Percentiles rank a stretch among this genome's conserved stretches.
Evolutionary conservation across 92 coral and sea anemone genomes (phyloP).

Genomic region (Phenganax subtilis): DNA sequence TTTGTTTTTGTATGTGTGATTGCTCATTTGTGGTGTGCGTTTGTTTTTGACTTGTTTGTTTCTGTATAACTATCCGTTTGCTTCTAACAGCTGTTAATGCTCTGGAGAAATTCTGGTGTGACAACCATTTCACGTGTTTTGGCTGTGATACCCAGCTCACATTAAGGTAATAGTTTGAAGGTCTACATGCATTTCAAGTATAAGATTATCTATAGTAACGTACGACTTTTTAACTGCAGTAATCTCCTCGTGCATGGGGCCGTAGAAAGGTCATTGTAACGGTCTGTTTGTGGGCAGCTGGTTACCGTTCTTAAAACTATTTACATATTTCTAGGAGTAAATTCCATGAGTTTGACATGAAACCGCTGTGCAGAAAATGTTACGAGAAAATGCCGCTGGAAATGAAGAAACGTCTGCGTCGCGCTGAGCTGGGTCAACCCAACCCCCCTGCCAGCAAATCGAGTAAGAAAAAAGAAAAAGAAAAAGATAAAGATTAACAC

Average conservation of each 20-base stretch:
- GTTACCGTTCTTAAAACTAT: not conserved
- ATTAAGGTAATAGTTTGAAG: constrained; percentile 57
- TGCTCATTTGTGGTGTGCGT: not conserved
- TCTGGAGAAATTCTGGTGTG: constrained; percentile 96
- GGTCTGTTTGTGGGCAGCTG: not conserved
- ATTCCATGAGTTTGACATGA: constrained; percentile 97
- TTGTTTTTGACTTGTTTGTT: not conserved
- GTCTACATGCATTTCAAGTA: not conserved
- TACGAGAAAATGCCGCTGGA: constrained; percentile 99
- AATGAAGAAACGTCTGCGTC: constrained; percentile 81
- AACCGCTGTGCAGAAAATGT: constrained; percentile 96
- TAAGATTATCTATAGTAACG: not conserved
- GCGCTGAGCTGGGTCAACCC: constrained; percentile 69
- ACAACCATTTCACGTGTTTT: constrained; percentile 84
- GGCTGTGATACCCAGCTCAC: constrained; percentile 86
- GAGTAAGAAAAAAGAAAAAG: constrained; percentile 49
- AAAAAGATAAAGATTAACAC: not conserved
- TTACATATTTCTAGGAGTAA: constrained; percentile 65
- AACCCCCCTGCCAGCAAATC: constrained; percentile 49
- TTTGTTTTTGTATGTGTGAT: not conserved
- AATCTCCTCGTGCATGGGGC: not conserved
- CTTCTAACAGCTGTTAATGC: constrained; percentile 87
- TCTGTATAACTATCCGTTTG: not conserved
- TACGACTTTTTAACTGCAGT: not conserved
- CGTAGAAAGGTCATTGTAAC: not conserved